A percentile compares a stretch with the other conserved stretches of the same genome.
Evolutionary conservation across 2,888 invertebrate genomes (phyloP).

Genomic region (Coelopa pilipes): DNA sequence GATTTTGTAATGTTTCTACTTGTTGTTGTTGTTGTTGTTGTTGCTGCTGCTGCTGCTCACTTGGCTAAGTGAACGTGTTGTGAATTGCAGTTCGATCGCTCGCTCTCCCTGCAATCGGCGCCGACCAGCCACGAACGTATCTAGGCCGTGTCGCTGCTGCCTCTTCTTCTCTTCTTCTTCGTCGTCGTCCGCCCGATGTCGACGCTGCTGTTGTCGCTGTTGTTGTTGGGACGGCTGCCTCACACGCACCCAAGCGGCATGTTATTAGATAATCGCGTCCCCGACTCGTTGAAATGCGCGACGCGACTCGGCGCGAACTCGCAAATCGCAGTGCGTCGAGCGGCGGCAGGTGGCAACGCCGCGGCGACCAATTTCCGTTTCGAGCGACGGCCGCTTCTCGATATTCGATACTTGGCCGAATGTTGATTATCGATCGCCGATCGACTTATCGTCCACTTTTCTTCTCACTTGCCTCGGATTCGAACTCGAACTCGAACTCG

Average conservation of each 20-base stretch:
- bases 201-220: conserved; percentile 17
- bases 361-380: background rate
- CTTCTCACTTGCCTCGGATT: background rate
- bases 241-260: conserved; percentile 51
- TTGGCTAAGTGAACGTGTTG: conserved; percentile 48
- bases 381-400: too few species aligned
- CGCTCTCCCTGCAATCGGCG: conserved; percentile 7
- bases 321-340: too few species aligned
- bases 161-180: conserved; percentile 22
- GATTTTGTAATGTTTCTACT: conserved; percentile 43
- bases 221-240: conserved; percentile 44
- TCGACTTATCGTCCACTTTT: too few species aligned
- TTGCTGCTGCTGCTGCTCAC: conserved; percentile 35
- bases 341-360: too few species aligned
- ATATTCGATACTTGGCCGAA: background rate
- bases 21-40: conserved; percentile 28
- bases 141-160: conserved; percentile 26
- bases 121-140: background rate
- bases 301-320: background rate
- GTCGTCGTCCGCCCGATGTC: background rate
- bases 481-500: background rate
- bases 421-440: background rate
- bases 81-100: conserved; percentile 45
- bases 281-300: conserved; percentile 19
- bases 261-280: conserved; percentile 53